Evolutionary conservation across 2,888 invertebrate species (phyloP).

Genomic region (Agrenia bidenticulata): DNA sequence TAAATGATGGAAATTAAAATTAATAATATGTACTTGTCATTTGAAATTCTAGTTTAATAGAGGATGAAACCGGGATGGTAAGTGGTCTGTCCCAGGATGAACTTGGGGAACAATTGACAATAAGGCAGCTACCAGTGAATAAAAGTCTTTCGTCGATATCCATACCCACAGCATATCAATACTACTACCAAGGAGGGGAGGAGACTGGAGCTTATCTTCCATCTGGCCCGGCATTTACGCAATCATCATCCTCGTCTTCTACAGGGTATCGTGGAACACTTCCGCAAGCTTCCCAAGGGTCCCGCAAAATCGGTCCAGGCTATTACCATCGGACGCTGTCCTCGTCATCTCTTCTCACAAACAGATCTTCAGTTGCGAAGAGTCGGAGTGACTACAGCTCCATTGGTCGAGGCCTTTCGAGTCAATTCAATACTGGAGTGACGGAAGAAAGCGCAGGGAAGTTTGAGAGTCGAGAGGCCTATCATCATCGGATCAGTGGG

Average conservation of each 20-base stretch:
- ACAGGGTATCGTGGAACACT: conserved; percentile 26
- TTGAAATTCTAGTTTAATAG: too few relatives aligned
- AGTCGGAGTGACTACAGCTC: conserved; percentile 43
- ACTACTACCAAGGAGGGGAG: conserved; percentile 5
- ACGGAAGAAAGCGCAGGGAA: too few relatives aligned
- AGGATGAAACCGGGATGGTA: conserved; percentile 22
- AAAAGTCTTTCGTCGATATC: conserved; percentile 11
- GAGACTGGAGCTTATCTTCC: background rate
- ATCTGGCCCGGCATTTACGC: background rate
- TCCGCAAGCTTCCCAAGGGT: conserved; percentile 12
- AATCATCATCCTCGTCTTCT: conserved; percentile 11
- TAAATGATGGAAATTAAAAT: too few relatives aligned
- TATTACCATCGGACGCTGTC: conserved; percentile 37
- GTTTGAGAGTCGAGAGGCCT: background rate
- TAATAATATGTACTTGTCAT: too few relatives aligned
- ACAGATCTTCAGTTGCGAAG: conserved; percentile 37
- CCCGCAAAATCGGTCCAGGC: conserved; percentile 29
- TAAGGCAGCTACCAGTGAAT: conserved; percentile 22
- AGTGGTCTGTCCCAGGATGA: conserved; percentile 30
- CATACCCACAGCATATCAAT: conserved; percentile 13
- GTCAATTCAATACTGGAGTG: too few relatives aligned
- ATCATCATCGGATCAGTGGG: conserved; percentile 1
- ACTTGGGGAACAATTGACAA: conserved; percentile 25
- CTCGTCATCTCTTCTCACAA: conserved; percentile 31
- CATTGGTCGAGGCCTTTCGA: background rate